These are phyloP conservation scores for Pentamera pediparva DNA, from an alignment of 53 echinoderm and acorn worm genomes.

Conservation along the genomic window DNA sequence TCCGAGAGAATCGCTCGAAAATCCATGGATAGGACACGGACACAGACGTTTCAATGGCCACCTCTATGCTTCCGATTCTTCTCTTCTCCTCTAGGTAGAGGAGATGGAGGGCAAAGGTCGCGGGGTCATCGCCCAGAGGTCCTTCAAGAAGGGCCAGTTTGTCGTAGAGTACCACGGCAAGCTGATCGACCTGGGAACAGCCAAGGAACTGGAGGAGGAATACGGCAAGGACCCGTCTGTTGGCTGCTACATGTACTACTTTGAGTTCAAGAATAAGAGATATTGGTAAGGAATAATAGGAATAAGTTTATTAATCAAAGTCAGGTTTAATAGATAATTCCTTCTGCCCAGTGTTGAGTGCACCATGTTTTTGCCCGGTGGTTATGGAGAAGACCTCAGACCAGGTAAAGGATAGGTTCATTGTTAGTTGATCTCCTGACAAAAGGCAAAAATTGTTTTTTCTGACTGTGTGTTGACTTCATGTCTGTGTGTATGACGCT, in stretches of 20 bases:
- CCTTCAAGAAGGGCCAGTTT: conserved; percentile 77
- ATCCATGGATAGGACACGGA: too few species aligned
- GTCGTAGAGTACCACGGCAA: conserved; percentile 92
- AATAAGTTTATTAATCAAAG: not conserved
- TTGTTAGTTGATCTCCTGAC: too few species aligned
- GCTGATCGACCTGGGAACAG: conserved; percentile 49
- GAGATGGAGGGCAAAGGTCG: conserved; percentile 76
- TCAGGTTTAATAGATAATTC: too few species aligned
- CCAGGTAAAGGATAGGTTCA: too few species aligned
- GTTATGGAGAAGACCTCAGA: too few species aligned
- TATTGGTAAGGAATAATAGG: conserved; percentile 61
- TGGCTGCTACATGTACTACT: conserved; percentile 99
- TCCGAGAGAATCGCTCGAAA: too few species aligned
- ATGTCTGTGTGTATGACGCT: too few species aligned
- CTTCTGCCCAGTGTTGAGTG: too few species aligned
- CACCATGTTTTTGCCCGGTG: too few species aligned
- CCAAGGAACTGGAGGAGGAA: conserved; percentile 66
- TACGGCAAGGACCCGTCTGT: conserved; percentile 59
- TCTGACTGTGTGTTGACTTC: not conserved
- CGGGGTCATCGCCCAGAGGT: conserved; percentile 71
- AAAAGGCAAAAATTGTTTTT: too few species aligned
- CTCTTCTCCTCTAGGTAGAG: conserved; percentile 45
- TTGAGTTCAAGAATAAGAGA: conserved; percentile 71
- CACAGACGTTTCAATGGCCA: not conserved
- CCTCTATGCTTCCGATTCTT: not conserved